Percentiles rank a stretch among this genome's conserved stretches.
These are phyloP conservation scores for Dyspetes luteomarginatus DNA, from an alignment of 2,888 invertebrate species.

Conservation along the genomic window DNA sequence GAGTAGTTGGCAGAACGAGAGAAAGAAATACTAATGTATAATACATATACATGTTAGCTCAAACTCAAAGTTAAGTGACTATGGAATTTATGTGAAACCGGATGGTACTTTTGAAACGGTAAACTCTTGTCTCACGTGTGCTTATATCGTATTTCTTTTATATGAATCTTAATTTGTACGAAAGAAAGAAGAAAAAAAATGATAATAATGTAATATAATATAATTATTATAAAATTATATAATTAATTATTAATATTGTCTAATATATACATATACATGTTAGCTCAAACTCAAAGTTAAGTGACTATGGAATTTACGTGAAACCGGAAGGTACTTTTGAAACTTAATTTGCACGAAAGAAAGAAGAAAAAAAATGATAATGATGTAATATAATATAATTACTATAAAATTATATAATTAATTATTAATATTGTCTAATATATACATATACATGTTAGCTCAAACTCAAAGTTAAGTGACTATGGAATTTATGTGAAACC, in stretches of 20 bases:
- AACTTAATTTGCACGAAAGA: too few species aligned
- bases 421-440: too few species aligned
- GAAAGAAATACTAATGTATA: neutral
- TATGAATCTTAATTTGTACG: too few species aligned
- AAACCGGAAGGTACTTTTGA: constrained; percentile 21
- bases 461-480: neutral
- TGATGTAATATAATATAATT: too few species aligned
- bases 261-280: too few species aligned
- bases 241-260: too few species aligned
- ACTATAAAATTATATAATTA: too few species aligned
- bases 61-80: neutral
- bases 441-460: neutral
- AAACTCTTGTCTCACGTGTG: constrained; percentile 1
- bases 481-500: constrained; percentile 22
- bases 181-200: too few species aligned
- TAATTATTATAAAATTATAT: too few species aligned
- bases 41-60: neutral
- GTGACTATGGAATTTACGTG: constrained; percentile 15
- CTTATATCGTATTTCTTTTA: neutral
- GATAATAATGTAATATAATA: too few species aligned
- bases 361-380: too few species aligned
- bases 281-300: too few species aligned
- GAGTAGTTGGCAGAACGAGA: neutral
- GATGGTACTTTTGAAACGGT: constrained; percentile 33
- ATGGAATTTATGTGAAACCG: constrained; percentile 23